Percentiles rank a stretch among this genome's conserved stretches.
phyloP scores from a whole-genome alignment of 2,797 vertebrate genomes.

The Hyperoplus immaculatus region DNA sequence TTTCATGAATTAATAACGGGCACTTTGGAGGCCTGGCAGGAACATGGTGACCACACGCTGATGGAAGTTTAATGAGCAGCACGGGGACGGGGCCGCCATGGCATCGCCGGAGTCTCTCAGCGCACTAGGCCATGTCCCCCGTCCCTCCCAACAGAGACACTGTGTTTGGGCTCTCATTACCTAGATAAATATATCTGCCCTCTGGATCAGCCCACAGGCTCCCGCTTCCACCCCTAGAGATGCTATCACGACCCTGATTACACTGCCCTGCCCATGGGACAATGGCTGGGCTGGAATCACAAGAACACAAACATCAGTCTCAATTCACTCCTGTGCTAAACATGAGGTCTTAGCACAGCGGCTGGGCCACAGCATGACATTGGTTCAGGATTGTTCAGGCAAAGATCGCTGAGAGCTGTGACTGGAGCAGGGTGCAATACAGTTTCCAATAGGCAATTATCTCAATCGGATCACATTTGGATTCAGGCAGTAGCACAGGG shows the following conservation, averaged over 20 bases:
- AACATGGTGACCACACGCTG: slow-evolving; percentile 90
- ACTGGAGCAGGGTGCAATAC: slow-evolving; percentile 70
- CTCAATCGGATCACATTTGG: slow-evolving; percentile 85
- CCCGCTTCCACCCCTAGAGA: slow-evolving; percentile 72
- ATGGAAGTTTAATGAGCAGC: slow-evolving; percentile 94
- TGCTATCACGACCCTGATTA: slow-evolving; percentile 87
- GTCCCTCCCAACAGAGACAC: slow-evolving; percentile 79
- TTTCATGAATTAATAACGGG: slow-evolving; percentile 97
- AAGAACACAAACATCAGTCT: slow-evolving; percentile 82
- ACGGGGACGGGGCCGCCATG: slow-evolving; percentile 80
- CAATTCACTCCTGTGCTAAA: slow-evolving; percentile 77
- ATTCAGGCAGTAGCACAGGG: slow-evolving; percentile 80
- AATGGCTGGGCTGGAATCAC: slow-evolving; percentile 76
- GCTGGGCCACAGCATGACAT: slow-evolving; percentile 57
- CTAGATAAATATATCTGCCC: slow-evolving; percentile 86
- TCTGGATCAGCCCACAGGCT: slow-evolving; percentile 76
- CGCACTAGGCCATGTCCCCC: slow-evolving; percentile 76
- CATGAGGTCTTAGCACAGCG: slow-evolving; percentile 60
- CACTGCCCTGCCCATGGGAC: slow-evolving; percentile 80
- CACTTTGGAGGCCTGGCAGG: slow-evolving; percentile 90
- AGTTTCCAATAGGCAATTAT: slow-evolving; percentile 84
- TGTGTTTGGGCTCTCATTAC: slow-evolving; percentile 84
- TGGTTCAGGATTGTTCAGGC: slow-evolving; percentile 56
- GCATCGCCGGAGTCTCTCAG: slow-evolving; percentile 74
- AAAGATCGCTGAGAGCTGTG: slow-evolving; percentile 57